Base-by-base conservation (phyloP, 2,113 vertebrate genomes). In the Morphnarchus princeps region DNA sequence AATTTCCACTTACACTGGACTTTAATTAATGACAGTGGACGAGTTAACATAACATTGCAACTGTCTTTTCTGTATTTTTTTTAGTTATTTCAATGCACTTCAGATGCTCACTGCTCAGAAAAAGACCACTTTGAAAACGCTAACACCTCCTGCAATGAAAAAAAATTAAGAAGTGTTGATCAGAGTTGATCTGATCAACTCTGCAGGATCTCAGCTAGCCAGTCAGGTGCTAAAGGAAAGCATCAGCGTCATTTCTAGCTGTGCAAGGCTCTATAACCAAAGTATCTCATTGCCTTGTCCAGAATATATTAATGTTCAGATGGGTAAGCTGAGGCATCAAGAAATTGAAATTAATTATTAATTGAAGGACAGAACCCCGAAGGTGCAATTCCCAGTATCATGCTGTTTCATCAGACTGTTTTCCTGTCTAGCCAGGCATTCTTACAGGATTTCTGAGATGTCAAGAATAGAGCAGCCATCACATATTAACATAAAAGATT, bases 241-340 rank as follows among this genome's bases (percentile, higher is more conserved):
- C 19, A 65, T 12, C 45, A 45, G 32, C 29, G 24, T 16, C 54
- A 13, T 14, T 61, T 65, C 74, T 57, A 70, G 70, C 40, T 77
- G 40, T 26, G 38, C 57, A 61, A 21, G n/a, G 24, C 36, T 63
- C 42, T 38, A 3, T 11, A 25, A 58, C 15, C 22, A 52, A 31
- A 67, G 20, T 4, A 3, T 55, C 11, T 42, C 28, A 26, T 36
- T 72, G 61, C 19, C 16, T 76, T 61, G 49, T 22, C 82, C 45
- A 57, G 87, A 79, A 29, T 13, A n/a, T 22, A 19, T 26, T 32
- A 11, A 32, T 38, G 24, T 29, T 87, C 78, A 58, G 0, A 0
- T 28, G 36, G 32, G 70, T 80, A 96, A 96, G 86, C 36, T 82
- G 79, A 87, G 67, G 45, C 49, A 74, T 24, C 26, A 31, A 67